Percentiles rank a stretch among this genome's conserved stretches.
These are phyloP conservation scores for Brachionus plicatilis DNA, from an alignment of 1,140 invertebrate species.

Conservation along the genomic window DNA sequence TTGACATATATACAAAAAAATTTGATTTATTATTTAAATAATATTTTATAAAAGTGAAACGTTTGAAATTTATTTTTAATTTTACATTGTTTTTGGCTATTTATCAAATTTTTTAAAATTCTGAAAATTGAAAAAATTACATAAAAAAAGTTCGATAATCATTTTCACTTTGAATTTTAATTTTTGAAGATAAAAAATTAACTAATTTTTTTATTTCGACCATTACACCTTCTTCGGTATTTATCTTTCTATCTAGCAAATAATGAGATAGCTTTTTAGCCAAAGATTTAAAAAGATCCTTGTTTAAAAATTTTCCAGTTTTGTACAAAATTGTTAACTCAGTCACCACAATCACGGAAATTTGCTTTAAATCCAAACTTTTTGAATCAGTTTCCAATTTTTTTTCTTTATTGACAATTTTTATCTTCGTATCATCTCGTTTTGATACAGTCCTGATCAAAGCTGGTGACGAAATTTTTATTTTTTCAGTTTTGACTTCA, in stretches of 20 bases:
- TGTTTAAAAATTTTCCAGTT: conserved; percentile 22
- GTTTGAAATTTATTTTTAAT: not conserved
- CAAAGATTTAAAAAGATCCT: conserved; percentile 17
- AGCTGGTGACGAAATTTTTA: conserved; percentile 10
- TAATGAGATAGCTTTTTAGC: conserved; percentile 21
- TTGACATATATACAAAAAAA: not conserved
- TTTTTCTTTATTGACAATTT: not conserved
- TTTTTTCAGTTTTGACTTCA: not conserved
- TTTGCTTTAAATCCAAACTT: not conserved
- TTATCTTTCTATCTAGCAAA: not conserved
- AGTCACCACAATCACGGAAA: conserved; percentile 6
- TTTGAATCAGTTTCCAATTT: not conserved
- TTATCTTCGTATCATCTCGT: not conserved
- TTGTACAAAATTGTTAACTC: conserved; percentile 33
- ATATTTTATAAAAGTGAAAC: not conserved
- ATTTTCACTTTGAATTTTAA: not conserved
- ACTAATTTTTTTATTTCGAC: conserved; percentile 8
- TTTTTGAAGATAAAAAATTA: not conserved
- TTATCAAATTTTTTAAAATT: not conserved
- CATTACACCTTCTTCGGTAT: not conserved
- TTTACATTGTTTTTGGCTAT: not conserved
- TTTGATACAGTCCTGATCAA: not conserved
- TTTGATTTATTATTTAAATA: not conserved
- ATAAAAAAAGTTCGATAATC: not conserved
- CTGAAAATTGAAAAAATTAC: not conserved